phyloP scores from a whole-genome alignment of 2,888 invertebrate species.

The Epirrita christyi region DNA sequence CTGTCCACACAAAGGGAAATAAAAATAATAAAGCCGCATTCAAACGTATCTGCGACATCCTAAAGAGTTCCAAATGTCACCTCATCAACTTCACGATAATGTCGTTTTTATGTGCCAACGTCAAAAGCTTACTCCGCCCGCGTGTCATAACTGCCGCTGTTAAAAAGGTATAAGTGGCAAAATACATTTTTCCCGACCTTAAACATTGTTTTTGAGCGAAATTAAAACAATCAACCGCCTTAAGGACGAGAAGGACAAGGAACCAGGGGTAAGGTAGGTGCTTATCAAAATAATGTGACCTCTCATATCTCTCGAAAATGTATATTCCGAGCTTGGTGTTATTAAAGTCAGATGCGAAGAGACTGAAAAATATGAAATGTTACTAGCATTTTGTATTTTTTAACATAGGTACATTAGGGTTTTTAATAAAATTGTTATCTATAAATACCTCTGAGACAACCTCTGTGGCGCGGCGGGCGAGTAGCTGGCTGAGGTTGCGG shows the following conservation, averaged over 20 bases:
- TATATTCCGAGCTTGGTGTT: no score
- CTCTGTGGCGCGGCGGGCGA: no score
- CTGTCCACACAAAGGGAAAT: constrained; percentile 15
- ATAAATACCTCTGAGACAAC: no score
- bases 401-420: no score
- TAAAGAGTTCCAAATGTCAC: constrained; percentile 37
- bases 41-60: constrained; percentile 28
- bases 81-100: constrained; percentile 36
- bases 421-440: no score
- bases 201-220: neutral
- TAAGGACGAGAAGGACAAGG: neutral
- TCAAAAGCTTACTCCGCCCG: constrained; percentile 31
- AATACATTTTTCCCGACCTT: neutral
- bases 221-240: neutral
- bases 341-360: no score
- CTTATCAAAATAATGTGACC: no score
- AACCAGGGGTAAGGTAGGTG: no score
- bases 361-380: no score
- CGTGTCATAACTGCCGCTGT: neutral
- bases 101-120: constrained; percentile 39
- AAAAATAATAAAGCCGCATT: constrained; percentile 17
- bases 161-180: constrained; percentile 12
- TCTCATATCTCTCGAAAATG: no score
- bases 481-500: no score
- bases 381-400: no score